phyloP scores from a whole-genome alignment of 2,888 invertebrate species.

The Drosophila birchii region DNA sequence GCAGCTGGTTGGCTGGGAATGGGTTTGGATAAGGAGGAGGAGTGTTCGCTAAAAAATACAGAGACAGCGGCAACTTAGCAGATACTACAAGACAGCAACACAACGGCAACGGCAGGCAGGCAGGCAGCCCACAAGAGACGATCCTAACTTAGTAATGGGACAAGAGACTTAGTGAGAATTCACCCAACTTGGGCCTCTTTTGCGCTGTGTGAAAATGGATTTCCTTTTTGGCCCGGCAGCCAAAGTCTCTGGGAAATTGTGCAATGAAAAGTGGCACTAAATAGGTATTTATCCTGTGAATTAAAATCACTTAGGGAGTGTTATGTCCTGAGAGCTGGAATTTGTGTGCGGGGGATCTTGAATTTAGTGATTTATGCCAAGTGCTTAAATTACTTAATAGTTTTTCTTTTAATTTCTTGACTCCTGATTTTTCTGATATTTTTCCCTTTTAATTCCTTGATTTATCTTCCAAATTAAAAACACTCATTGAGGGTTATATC shows the following conservation, averaged over 20 bases:
- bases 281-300: slow-evolving; percentile 3
- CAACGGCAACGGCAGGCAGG: slow-evolving; percentile 5
- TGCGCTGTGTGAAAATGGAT: slow-evolving; percentile 40
- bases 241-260: slow-evolving; percentile 16
- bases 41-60: slow-evolving; percentile 2
- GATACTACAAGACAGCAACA: slow-evolving; percentile 53
- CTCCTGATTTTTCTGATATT: neutral
- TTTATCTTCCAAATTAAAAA: neutral
- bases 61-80: slow-evolving; percentile 41
- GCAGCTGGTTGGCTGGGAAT: slow-evolving; percentile 27
- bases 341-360: neutral
- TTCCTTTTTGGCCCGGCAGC: slow-evolving; percentile 33
- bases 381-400: neutral
- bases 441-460: neutral
- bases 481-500: neutral
- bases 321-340: neutral
- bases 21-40: slow-evolving; percentile 4
- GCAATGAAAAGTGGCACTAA: too few relatives aligned
- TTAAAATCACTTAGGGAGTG: neutral
- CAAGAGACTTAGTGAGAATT: slow-evolving; percentile 38
- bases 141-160: slow-evolving; percentile 47
- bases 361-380: neutral
- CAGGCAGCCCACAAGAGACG: slow-evolving; percentile 13
- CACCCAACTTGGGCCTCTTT: slow-evolving; percentile 10
- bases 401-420: neutral